Base-by-base conservation (phyloP, 2,113 vertebrate species). In the Megaleporinus macrocephalus region DNA sequence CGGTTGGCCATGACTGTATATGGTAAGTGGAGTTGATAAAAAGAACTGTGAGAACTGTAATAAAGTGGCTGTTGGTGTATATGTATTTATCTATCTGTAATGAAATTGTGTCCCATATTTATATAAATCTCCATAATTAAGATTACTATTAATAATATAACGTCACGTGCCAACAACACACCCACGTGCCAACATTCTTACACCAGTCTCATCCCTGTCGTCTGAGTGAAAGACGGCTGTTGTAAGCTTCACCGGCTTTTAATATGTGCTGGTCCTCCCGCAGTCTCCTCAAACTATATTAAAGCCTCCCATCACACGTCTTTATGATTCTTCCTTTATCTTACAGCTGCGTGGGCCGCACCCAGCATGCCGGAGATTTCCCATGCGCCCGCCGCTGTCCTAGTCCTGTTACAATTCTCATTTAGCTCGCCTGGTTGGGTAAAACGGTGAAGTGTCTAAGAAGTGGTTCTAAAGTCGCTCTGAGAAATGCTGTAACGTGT, bases 321-420 rank as follows among this genome's bases (percentile, higher is more conserved):
- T 73, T 80, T 84, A 80, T 73, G 83, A 85, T 57, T 73, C 73
- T 53, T 63, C 24, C 41, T 70, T 55, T 57, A 68, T 81, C 51
- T 33, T n/a, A 16, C 22, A 14, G 26, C 53, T 51, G 69, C 51
- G 55, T 68, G 61, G 80, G 59, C 47, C 41, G 36, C 49, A 15
- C 81, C 69, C 53, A 27, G 76, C 73, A 73, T 29, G 53, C 41
- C 77, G 71, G 55, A 79, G 73, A 84, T 80, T 84, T 76, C 78
- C 78, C 83, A 61, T 51, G 79, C 18, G 68, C 41, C 68, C 53
- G 57, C 16, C 65, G 53, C 44, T 33, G 61, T 81, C 73, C 51
- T 62, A 63, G 49, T 61, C 79, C 59, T 74, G 61, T 74, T 51
- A 41, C 66, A 61, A 74, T 59, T 74, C 49, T 63, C 70, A 66